Evolutionary conservation across 2,113 vertebrate genomes (phyloP).

Genomic region (Mixornis gularis): DNA sequence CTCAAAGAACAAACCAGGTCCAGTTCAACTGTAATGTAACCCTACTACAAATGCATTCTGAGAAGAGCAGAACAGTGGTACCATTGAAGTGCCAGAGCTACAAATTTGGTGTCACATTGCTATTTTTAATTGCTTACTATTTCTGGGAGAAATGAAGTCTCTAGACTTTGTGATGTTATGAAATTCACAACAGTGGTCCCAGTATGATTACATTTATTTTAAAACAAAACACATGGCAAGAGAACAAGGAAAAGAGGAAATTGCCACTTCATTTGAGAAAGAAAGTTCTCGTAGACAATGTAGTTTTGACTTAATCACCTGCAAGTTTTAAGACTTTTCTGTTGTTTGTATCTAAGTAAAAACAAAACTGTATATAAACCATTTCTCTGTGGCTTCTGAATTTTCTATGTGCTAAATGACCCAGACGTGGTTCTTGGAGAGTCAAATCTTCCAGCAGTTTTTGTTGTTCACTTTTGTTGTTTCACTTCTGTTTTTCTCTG

Average conservation of each 20-base stretch:
- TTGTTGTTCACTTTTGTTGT: not conserved
- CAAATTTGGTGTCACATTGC: not conserved
- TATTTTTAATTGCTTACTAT: not conserved
- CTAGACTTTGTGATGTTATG: not conserved
- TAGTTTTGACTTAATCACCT: not conserved
- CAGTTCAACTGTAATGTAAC: not conserved
- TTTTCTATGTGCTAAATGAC: not conserved
- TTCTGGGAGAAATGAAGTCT: not conserved
- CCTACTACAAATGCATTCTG: not conserved
- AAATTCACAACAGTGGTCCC: not conserved
- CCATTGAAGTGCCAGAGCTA: not conserved
- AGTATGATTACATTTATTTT: not conserved
- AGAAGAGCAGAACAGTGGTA: not conserved
- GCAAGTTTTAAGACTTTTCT: not conserved
- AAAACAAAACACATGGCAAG: not conserved
- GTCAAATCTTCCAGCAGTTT: not conserved
- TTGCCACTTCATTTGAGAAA: not conserved
- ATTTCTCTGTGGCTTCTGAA: not conserved
- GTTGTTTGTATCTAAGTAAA: not conserved
- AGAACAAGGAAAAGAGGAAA: not conserved
- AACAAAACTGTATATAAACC: not conserved
- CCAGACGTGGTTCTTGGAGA: not conserved
- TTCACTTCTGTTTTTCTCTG: not conserved
- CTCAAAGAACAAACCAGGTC: not conserved
- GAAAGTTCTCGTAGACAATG: not conserved